Evolutionary conservation across 2,113 vertebrate species (phyloP), one percentile per base, ranked within the genome.

Genomic region (Elaphurus davidianus): DNA sequence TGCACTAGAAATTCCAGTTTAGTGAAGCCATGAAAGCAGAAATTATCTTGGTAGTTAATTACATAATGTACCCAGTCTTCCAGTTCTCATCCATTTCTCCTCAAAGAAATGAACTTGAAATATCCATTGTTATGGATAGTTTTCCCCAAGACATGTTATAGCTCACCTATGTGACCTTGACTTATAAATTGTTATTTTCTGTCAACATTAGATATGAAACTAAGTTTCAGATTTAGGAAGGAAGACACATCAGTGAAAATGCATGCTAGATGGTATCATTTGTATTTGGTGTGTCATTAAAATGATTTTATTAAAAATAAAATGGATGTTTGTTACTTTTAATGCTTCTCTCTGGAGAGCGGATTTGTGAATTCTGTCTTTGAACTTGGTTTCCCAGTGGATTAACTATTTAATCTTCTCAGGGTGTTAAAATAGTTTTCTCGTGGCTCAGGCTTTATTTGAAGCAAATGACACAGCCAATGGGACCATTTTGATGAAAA

Each of bases 31-130:
- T 97, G 96, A 97, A 97, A 97, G 78, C 94, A 98, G 97, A 83
- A 98, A 98, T 96, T 95, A 97, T 83, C 97, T 94, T 96, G 97
- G 94, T 85, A 97, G 96, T 92, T 98, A 98, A 98, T 96, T 82
- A 91, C 82, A 67, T 92, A 82, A 96, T 89, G 94, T 95, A 82
- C 55, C 87, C 27, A 93, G 0, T 97, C 13, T 97, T 97, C 87
- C 96, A 91, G 6, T 92, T 97, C 60, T 94, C 36, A 83, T 96
- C 79, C 74, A 1, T 78, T 67, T 89, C 43, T 76, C 62, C 60
- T 97, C 87, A 96, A 97, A 97, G 82, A 94, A 40, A 27, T 28
- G 64, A 96, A 86, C 11, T 96, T 97, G 82, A 0, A 87, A 45
- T 97, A 85, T 82, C 78, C 74, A 82, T 94, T 93, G 87, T 97